Evolutionary conservation across 2,797 vertebrate species (phyloP).

Genomic region (Semotilus atromaculatus): DNA sequence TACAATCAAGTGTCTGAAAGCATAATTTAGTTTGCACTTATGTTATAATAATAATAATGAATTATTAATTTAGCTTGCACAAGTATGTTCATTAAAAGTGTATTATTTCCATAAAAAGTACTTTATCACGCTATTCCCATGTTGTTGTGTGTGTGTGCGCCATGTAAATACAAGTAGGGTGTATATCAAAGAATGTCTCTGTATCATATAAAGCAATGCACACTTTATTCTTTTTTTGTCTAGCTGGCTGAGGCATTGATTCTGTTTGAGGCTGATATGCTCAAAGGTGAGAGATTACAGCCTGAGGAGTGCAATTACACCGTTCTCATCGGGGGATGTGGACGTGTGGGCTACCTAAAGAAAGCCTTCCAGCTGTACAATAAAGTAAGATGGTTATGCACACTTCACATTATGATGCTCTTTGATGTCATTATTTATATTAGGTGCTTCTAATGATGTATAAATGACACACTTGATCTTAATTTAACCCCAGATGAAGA

Average conservation of each 20-base stretch:
- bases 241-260: slow-evolving; percentile 90
- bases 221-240: not conserved
- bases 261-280: slow-evolving; percentile 89
- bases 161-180: not conserved
- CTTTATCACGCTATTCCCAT: not conserved
- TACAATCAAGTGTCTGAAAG: not conserved
- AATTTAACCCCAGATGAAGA: slow-evolving; percentile 87
- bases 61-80: too few relatives aligned
- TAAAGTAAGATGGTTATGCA: slow-evolving; percentile 75
- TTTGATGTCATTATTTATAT: not conserved
- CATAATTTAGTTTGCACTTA: not conserved
- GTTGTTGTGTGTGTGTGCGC: not conserved
- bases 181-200: not conserved
- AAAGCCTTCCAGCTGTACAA: slow-evolving; percentile 94
- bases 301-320: slow-evolving; percentile 92
- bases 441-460: not conserved
- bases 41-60: too few relatives aligned
- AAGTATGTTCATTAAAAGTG: too few relatives aligned
- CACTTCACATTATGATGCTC: not conserved
- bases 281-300: slow-evolving; percentile 83
- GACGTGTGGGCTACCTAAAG: slow-evolving; percentile 86
- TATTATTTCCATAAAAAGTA: not conserved
- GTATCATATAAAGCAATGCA: not conserved
- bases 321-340: slow-evolving; percentile 91
- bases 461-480: not conserved